Base-by-base conservation (phyloP, 2,888 invertebrate species). In the Hemaris fuciformis region DNA sequence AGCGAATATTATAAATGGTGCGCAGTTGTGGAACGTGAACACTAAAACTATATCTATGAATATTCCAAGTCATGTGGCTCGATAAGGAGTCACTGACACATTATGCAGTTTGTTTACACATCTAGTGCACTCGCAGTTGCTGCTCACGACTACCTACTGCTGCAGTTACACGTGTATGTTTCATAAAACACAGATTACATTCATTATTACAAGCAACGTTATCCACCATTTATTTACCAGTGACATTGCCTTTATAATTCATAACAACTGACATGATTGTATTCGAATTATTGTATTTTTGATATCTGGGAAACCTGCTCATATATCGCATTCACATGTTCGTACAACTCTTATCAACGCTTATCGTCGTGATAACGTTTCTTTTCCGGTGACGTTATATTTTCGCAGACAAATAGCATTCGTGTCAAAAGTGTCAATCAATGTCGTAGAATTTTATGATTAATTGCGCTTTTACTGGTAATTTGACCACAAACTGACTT, bases 71-170 rank as follows among this genome's bases (percentile, higher is more conserved):
- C 78, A 71, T 74, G 69, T 60, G 74, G 61, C 67, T 66, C 73
- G 85, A 83, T 84, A 84, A 84, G 66, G 67, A 77, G 82, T 81
- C 84, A 83, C 63, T 79, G 83, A 79, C 84, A 75, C 68, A 25
- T 15, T 42, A 46, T 57, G 57, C 56, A 53, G 43, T 57, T 41
- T 59, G 43, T 60, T 63, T 57, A 57, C 45, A 63, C 27, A 60
- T 20, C 38, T 22, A 34, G 56, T 45, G 41, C 45, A 56, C 34
- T 57, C 18, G 27, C 48, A 53, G 43, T 61, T 31, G 61, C 18
- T 53, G 22, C 15, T 57, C 42, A 61, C 43, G 27, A 57, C 38
- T 31, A 31, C 18, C 10, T 18, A 18, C 3, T 27, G 31, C 31
- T 0, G 18, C 15, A 8, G 45, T 13, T 27, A 53, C 53, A 53